These are phyloP conservation scores for Sthenelais limicola DNA, from an alignment of 2,888 invertebrate genomes.

Conservation along the genomic window DNA sequence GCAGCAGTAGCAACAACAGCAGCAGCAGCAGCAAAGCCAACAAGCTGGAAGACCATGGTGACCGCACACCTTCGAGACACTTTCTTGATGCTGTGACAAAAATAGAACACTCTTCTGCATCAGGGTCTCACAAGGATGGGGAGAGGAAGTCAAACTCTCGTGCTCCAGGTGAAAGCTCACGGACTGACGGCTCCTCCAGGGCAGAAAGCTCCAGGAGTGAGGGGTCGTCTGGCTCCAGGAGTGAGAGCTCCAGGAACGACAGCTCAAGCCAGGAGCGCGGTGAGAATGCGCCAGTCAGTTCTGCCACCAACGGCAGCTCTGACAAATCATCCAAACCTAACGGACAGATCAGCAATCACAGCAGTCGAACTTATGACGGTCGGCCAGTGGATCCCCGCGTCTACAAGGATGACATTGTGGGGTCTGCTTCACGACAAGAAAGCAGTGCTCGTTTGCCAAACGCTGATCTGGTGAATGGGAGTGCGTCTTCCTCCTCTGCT, in stretches of 20 bases:
- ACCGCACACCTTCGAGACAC: conserved; percentile 41
- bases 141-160: conserved; percentile 7
- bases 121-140: conserved; percentile 18
- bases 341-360: conserved; percentile 26
- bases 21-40: conserved; percentile 1
- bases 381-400: conserved; percentile 27
- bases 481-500: neutral
- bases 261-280: neutral
- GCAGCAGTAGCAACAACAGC: neutral
- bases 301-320: neutral
- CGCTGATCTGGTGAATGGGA: conserved; percentile 18
- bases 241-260: conserved; percentile 5
- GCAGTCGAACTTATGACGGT: conserved; percentile 23
- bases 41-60: conserved; percentile 30
- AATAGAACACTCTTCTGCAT: conserved; percentile 2
- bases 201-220: too few relatives aligned
- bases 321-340: conserved; percentile 36
- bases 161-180: neutral
- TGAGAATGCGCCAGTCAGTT: neutral
- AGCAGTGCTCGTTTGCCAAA: neutral
- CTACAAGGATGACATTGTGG: conserved; percentile 7
- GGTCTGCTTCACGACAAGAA: neutral
- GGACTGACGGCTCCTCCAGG: conserved; percentile 8
- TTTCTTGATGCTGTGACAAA: conserved; percentile 48
- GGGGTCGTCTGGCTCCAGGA: neutral